Base-by-base conservation (phyloP, 2,113 vertebrate species). In the Psammodynastes pulverulentus region DNA sequence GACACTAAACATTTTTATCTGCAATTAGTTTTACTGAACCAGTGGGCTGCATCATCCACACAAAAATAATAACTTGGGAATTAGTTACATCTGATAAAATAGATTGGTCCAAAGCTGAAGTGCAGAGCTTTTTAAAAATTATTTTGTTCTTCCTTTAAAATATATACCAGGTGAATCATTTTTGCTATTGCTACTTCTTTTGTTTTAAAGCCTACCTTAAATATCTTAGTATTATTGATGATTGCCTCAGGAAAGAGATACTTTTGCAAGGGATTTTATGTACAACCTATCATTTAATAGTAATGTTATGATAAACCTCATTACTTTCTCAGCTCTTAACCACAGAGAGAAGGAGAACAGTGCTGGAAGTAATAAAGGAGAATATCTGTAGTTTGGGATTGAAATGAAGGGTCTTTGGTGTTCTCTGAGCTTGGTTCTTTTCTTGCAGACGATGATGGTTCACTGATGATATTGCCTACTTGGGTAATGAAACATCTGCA, bases 81-180 rank as follows among this genome's bases (percentile, higher is more conserved):
- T 54, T 84, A 95, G 93, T 95, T 93, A 92, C 87, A 79, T 95
- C 95, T 95, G 92, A 94, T 43, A 88, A 29, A 91, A 62, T 93
- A 0, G 1, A 79, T 94, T 49, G 88, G 87, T 91, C 94, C 90
- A 29, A n/a, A 87, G n/a, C 43, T 72, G n/a, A 88, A 58, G 9
- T 43, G 13, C 15, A 15, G 45, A 21, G 58, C 29, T 39, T 21
- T 62, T 86, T 49, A 48, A 21, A 58, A 39, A 34, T n/a, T 9
- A 62, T 91, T 62, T 91, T 91, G 39, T 9, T 9, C 89, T 91
- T 21, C 86, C 62, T 19, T 43, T 94, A 49, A 79, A 17, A 90
- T 89, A 84, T 91, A 17, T 1, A 12, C 52, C 87, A 92, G 92
- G 48, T 84, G 92, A 92, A 94, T 93, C 3, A 56, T 54, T 84